These are phyloP conservation scores for Syrphus vitripennis DNA, from an alignment of 2,888 invertebrate species.

Conservation along the genomic window DNA sequence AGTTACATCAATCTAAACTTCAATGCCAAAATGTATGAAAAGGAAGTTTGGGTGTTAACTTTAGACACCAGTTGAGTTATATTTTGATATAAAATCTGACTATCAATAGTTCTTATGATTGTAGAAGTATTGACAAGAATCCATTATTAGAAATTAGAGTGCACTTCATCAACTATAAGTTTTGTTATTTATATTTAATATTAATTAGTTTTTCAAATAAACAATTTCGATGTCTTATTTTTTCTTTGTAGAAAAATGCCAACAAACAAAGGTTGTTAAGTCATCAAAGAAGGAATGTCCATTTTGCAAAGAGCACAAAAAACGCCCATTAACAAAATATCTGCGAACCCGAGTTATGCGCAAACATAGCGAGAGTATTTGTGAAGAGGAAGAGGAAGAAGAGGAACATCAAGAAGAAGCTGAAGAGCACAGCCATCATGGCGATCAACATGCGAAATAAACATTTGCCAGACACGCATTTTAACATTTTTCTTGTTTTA, in stretches of 20 bases:
- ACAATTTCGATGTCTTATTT: background rate
- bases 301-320: slow-evolving; percentile 83
- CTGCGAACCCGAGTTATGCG: slow-evolving; percentile 82
- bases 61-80: too few relatives aligned
- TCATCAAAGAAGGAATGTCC: slow-evolving; percentile 81
- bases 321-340: slow-evolving; percentile 82
- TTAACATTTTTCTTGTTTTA: slow-evolving; percentile 9
- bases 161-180: too few relatives aligned
- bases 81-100: too few relatives aligned
- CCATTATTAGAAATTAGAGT: too few relatives aligned
- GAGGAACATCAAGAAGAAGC: slow-evolving; percentile 44
- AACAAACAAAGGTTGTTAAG: slow-evolving; percentile 78
- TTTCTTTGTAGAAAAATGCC: slow-evolving; percentile 76
- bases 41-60: too few relatives aligned
- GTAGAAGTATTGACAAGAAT: too few relatives aligned
- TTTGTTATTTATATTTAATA: too few relatives aligned
- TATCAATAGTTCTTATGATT: too few relatives aligned
- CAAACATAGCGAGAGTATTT: slow-evolving; percentile 82
- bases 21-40: too few relatives aligned
- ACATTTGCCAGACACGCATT: background rate
- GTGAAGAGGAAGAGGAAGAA: slow-evolving; percentile 81
- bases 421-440: slow-evolving; percentile 72
- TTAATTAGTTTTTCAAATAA: too few relatives aligned
- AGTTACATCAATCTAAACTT: too few relatives aligned
- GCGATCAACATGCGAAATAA: slow-evolving; percentile 45